Evolutionary conservation across 1,140 invertebrate species (phyloP).

Genomic region (Harlomillsia oculata): DNA sequence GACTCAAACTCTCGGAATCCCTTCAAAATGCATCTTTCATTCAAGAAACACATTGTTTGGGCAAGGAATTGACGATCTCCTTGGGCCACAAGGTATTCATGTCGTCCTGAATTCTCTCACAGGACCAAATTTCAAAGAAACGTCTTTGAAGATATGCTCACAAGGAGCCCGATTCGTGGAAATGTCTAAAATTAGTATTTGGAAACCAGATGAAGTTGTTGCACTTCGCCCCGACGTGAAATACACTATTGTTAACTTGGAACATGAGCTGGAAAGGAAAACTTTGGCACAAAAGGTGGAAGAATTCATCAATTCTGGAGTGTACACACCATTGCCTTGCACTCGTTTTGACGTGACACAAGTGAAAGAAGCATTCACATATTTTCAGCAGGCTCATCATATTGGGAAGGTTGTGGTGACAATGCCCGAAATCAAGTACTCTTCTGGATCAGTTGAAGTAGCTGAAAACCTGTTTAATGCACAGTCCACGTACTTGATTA

Average conservation of each 20-base stretch:
- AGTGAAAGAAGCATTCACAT: constrained; percentile 6
- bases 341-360: constrained; percentile 1
- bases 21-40: constrained; percentile 16
- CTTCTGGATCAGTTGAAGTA: not conserved
- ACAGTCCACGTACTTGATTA: constrained; percentile 12
- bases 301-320: not conserved
- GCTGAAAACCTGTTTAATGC: constrained; percentile 11
- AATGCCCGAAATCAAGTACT: not conserved
- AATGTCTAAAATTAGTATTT: constrained; percentile 25
- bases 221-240: constrained; percentile 11
- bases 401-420: constrained; percentile 3
- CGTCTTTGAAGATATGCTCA: constrained; percentile 13
- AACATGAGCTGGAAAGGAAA: not conserved
- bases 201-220: constrained; percentile 24
- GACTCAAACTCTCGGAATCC: constrained; percentile 3
- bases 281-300: not conserved
- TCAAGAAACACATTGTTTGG: constrained; percentile 22
- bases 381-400: constrained; percentile 1
- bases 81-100: constrained; percentile 5
- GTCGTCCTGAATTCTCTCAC: constrained; percentile 27
- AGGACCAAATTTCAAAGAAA: constrained; percentile 26
- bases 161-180: constrained; percentile 21
- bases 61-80: not conserved
- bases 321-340: not conserved
- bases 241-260: constrained; percentile 10